Evolutionary conservation across 2,113 vertebrate species (phyloP), one percentile per base, ranked within the genome.

Genomic region (Podiceps cristatus): DNA sequence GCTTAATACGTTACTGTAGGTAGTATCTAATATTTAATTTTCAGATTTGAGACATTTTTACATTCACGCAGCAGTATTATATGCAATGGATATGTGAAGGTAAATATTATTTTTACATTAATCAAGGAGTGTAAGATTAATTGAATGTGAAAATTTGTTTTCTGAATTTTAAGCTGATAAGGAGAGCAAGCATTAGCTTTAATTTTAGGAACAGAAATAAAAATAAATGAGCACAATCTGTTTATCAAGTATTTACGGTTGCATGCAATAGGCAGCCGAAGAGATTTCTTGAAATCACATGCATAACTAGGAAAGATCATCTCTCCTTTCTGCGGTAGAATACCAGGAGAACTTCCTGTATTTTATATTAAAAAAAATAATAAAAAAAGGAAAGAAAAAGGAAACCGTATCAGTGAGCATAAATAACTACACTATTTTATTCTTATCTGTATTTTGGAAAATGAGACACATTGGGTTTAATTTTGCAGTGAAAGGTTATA

Each of bases 11-110:
- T 81, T 86, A 77, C 90, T 59, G 58, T 72, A 87, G 77, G 82
- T 93, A 97, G 87, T 84, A 88, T 84, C 86, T 96, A 85, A 84
- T 97, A 97, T 97, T 98, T 98, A 98, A 94, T 98, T 97, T 98
- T 96, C 90, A 91, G 96, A 95, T 97, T 97, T 97, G 83, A 93
- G 93, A 86, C 83, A 60, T 97, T 93, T 92, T 78, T 79, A 89
- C 84, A 60, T 93, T 94, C 42, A 45, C 7, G 18, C 89, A 29
- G 31, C 67, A 16, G 58, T 58, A 35, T 94, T 93, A 78, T 94
- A 95, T 94, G 84, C 92, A 66, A 71, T 81, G 95, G 86, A 77
- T 88, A 68, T 83, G 62, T 83, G 82, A 95, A 98, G 89, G 96
- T 95, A 97, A 97, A 95, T 86, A 84, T 96, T 96, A 91, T 88